Base-by-base conservation (phyloP, 1,140 invertebrate genomes). In the Coenobita brevimanus region DNA sequence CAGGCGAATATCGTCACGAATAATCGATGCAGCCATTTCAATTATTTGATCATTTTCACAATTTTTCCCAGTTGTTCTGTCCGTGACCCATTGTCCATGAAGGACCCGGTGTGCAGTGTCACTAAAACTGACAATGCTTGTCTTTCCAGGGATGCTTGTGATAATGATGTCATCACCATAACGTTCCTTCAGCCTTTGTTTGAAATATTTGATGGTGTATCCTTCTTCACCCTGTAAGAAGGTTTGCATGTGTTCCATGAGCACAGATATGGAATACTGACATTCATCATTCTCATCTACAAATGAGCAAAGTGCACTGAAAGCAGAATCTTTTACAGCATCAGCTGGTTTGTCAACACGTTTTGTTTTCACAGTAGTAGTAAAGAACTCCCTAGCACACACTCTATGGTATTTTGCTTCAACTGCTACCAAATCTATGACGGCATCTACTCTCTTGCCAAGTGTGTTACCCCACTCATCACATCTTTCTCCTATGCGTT, bases 221-320 rank as follows among this genome's bases (percentile, higher is more conserved):
- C 36, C 60, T 82, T 82, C 60, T 27, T 3, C 27, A 67, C 36
- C 60, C 38, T 67, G 38, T 13, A 36, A 36, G n/a, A 67, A 67
- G 17, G 13, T 57, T 30, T 80, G 3, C 73, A 76, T 33, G 3
- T 38, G 21, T 3, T n/a, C 43, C 0, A 57, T 57, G 24, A 62
- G 46, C 24, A 8, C 80, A 62, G 1, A 8, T n/a, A 67, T 13
- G 13, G 60, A 24, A 38, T 64, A 46, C 54, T 82, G 80, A 38
- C 60, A 67, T 60, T 82, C 57, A 1, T 82, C 79, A 82, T 82
- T 82, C 8, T 82, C 50, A 60, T 64, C 1, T 38, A 82, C 4
- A 30, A 64, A 64, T 36, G 1, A 1, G 38, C 54, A 62, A 2
- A 62, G 33, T 30, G 1, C 41, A 21, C 21, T 41, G 36, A 82